Evolutionary conservation across 2,113 vertebrate genomes (phyloP).

Genomic region (Cichladusa arquata): DNA sequence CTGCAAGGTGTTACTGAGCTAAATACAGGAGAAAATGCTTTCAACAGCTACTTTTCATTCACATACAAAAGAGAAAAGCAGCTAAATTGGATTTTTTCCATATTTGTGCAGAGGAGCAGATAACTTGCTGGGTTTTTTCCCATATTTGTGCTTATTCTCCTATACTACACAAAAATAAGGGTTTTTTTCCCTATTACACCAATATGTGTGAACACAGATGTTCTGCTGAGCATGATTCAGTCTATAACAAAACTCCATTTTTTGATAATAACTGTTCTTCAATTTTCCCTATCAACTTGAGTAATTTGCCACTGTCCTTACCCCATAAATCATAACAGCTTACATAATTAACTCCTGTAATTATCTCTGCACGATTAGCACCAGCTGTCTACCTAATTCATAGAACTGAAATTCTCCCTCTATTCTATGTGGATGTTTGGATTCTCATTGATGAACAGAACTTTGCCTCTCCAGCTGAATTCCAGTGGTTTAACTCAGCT

Average conservation of each 20-base stretch:
- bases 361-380: background rate
- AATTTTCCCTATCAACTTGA: background rate
- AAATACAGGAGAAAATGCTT: background rate
- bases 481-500: background rate
- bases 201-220: background rate
- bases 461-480: background rate
- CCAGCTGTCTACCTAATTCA: slow-evolving; percentile 28
- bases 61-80: background rate
- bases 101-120: background rate
- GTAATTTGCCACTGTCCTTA: slow-evolving; percentile 5
- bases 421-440: background rate
- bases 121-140: background rate
- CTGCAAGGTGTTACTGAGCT: background rate
- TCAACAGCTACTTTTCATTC: background rate
- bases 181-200: background rate
- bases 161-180: background rate
- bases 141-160: background rate
- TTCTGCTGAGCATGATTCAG: background rate
- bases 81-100: background rate
- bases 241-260: background rate
- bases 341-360: slow-evolving; percentile 15
- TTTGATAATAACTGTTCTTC: background rate
- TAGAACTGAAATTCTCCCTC: background rate
- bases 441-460: background rate
- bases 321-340: slow-evolving; percentile 23